Conservation (phyloP, 2,888 invertebrate species). For the Buathra laborator region DNA sequence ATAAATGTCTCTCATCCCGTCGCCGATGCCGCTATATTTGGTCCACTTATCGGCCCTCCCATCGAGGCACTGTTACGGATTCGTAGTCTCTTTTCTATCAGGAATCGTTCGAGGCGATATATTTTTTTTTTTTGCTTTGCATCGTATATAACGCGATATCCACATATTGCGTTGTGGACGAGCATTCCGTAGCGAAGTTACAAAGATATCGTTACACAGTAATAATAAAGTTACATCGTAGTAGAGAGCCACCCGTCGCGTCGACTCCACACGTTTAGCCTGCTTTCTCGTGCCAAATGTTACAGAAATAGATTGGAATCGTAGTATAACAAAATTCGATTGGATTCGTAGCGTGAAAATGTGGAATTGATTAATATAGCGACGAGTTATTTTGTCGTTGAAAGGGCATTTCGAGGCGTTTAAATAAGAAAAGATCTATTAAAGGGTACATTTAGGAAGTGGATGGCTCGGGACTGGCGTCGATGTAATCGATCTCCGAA, state of each 20-base stretch:
- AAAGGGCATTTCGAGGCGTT: not conserved
- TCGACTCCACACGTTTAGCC: constrained; percentile 53
- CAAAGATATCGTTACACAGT: constrained; percentile 8
- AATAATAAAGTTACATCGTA: constrained; percentile 11
- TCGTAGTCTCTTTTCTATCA: constrained; percentile 4
- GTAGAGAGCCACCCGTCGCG: not conserved
- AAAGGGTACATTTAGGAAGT: constrained; percentile 76
- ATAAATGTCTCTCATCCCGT: constrained; percentile 41
- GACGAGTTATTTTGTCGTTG: not conserved
- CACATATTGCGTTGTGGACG: not conserved
- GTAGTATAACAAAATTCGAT: constrained; percentile 11
- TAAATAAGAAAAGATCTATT: not conserved
- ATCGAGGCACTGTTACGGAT: constrained; percentile 52
- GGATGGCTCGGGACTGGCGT: constrained; percentile 82
- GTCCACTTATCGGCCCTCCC: constrained; percentile 58
- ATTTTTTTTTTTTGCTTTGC: constrained; percentile 9
- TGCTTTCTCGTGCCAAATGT: constrained; percentile 46
- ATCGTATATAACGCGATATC: constrained; percentile 26
- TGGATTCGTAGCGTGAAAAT: constrained; percentile 16
- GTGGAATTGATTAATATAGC: not conserved
- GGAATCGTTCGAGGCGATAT: constrained; percentile 15
- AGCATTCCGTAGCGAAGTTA: constrained; percentile 12
- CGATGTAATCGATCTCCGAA: constrained; percentile 81
- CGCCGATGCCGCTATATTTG: constrained; percentile 52
- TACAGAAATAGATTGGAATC: not conserved